Conservation (phyloP, 2,888 invertebrate species). For the Thereva nobilitata region DNA sequence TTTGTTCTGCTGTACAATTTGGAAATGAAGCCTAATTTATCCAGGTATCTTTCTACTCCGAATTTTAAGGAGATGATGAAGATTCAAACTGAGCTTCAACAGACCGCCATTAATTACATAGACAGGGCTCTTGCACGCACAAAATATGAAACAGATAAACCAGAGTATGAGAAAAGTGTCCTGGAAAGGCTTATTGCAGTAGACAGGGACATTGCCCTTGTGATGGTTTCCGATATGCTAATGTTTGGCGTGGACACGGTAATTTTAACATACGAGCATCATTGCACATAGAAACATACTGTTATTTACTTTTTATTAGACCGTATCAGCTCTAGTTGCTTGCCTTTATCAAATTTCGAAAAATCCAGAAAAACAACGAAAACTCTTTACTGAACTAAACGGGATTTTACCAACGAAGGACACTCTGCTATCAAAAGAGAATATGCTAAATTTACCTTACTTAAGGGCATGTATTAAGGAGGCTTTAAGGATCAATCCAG, state of each 20-base stretch:
- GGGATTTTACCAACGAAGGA: conserved; percentile 57
- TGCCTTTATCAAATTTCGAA: conserved; percentile 66
- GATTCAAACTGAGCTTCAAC: conserved; percentile 46
- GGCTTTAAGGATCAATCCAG: conserved; percentile 66
- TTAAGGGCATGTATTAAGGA: conserved; percentile 78
- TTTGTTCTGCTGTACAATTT: conserved; percentile 42
- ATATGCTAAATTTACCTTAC: conserved; percentile 62
- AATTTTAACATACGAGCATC: conserved; percentile 45
- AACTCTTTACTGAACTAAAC: conserved; percentile 64
- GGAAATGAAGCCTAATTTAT: conserved; percentile 53
- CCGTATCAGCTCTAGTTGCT: conserved; percentile 62
- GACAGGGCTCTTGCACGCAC: conserved; percentile 51
- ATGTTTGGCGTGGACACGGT: conserved; percentile 76
- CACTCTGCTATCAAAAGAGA: conserved; percentile 55
- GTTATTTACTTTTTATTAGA: conserved; percentile 51
- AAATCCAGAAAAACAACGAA: conserved; percentile 67
- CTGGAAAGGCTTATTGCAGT: conserved; percentile 67
- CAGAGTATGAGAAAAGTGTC: conserved; percentile 63
- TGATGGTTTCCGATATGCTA: conserved; percentile 74
- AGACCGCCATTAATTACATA: conserved; percentile 52
- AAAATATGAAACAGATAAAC: conserved; percentile 52
- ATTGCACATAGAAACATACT: neutral
- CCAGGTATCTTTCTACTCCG: conserved; percentile 51
- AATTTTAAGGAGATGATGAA: conserved; percentile 48
- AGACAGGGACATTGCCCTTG: conserved; percentile 65